Evolutionary conservation across 2,797 vertebrate genomes (phyloP), one percentile per base, ranked within the genome.

Genomic region (Erethizon dorsatum): DNA sequence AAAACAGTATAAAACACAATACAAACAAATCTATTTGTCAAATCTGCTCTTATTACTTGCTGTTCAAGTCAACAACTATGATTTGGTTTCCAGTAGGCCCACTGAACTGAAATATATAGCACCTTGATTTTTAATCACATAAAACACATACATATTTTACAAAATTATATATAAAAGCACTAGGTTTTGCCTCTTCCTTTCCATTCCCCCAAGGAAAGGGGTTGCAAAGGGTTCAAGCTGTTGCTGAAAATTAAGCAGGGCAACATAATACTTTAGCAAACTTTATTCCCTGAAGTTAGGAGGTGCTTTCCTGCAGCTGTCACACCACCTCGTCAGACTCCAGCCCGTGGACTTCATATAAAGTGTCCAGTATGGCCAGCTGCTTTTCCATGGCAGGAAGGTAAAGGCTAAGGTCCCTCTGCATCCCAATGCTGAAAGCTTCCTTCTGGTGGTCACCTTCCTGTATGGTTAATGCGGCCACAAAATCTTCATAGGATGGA

Each of bases 321-420:
- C 99, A 99, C 98, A 99, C 99, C 95, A 99, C 99, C 98, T 99
- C 99, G 14, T 99, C 99, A 0, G 99, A 99, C 97, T 99, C 99
- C 97, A 99, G 99, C 97, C 99, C 99, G 90, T 99, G 99, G 94
- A 99, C 98, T 97, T 99, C 99, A 33, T 99, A 99, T 79, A 99
- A 98, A 96, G 98, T 98, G 91, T 99, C 99, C 96, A 99, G 98
- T 97, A 99, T 99, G 93, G 98, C 98, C 97, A 99, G 99, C 98
- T 99, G 99, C 89, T 98, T 99, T 98, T 99, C 99, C 99, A 99
- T 99, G 97, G 99, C 99, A 10, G 99, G 99, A 94, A 99, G 99
- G 98, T 99, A 99, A 94, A 99, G 63, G 82, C 98, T 98, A 97
- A 99, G 99, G 98, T 99, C 99, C 77, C 99, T 98, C 98, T 99